A percentile compares a stretch with the other conserved stretches of the same genome.
Evolutionary conservation across 2,113 vertebrate genomes (phyloP).

Genomic region (Xenopus borealis): DNA sequence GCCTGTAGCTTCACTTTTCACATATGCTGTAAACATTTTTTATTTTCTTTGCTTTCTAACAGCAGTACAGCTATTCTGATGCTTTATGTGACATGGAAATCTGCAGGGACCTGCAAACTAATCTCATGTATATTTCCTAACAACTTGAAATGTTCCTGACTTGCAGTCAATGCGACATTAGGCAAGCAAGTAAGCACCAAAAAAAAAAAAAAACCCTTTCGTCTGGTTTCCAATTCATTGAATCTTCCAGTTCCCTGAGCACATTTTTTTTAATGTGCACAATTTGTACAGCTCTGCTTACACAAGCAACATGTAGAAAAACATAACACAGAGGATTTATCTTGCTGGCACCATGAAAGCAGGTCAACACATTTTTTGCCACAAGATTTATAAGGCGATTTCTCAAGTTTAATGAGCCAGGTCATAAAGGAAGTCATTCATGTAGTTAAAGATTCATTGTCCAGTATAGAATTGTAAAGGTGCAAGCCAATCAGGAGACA

Average conservation of each 20-base stretch:
- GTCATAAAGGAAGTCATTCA: constrained; percentile 33
- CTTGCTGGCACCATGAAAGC: constrained; percentile 40
- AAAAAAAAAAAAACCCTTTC: constrained; percentile 19
- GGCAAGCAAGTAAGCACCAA: constrained; percentile 32
- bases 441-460: constrained; percentile 24
- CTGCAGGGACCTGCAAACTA: constrained; percentile 32
- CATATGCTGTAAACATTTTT: neutral
- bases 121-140: constrained; percentile 26
- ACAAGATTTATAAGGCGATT: constrained; percentile 34
- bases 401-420: constrained; percentile 42
- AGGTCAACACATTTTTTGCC: constrained; percentile 32
- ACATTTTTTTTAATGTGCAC: constrained; percentile 43
- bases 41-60: constrained; percentile 13
- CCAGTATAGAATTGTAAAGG: constrained; percentile 8
- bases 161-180: constrained; percentile 34
- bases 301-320: constrained; percentile 39
- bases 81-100: constrained; percentile 18
- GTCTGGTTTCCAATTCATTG: constrained; percentile 39
- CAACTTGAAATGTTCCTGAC: constrained; percentile 31
- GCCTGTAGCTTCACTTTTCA: neutral
- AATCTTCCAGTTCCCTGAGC: constrained; percentile 41
- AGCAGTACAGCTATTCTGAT: constrained; percentile 23
- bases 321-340: constrained; percentile 38
- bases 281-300: constrained; percentile 45
- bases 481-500: neutral